Evolutionary conservation across 2,113 vertebrate genomes (phyloP).

Genomic region (Nothobranchius kuhntae): DNA sequence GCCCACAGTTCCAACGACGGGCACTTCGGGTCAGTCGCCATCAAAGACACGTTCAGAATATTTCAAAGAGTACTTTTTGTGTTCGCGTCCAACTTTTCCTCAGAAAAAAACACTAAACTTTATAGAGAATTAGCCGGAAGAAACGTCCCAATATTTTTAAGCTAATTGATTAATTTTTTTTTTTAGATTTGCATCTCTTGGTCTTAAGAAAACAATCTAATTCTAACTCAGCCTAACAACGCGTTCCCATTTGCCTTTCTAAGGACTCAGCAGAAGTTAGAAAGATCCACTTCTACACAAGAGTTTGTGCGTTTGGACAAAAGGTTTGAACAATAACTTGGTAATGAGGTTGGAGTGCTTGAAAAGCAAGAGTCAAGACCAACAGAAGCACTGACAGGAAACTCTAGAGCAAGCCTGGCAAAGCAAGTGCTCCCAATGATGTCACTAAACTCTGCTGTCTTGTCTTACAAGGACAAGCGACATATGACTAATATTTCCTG

Average conservation of each 20-base stretch:
- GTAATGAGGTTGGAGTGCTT: neutral
- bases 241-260: constrained; percentile 4
- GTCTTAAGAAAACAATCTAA: neutral
- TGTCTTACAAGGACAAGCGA: constrained; percentile 28
- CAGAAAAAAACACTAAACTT: constrained; percentile 10
- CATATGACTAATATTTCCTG: constrained; percentile 24
- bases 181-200: neutral
- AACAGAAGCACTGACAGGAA: neutral
- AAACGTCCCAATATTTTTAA: neutral
- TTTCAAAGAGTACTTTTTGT: constrained; percentile 22
- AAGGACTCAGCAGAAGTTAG: neutral
- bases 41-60: constrained; percentile 37
- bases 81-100: constrained; percentile 32
- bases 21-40: constrained; percentile 40
- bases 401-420: neutral
- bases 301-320: constrained; percentile 6
- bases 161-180: too few species aligned
- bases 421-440: neutral
- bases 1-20: constrained; percentile 51
- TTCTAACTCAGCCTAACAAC: constrained; percentile 2
- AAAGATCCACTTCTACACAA: constrained; percentile 15
- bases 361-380: constrained; percentile 6
- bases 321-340: constrained; percentile 9
- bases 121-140: constrained; percentile 36
- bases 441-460: neutral